Conservation (phyloP, 2,888 invertebrate species). For the Plebejus melissa region DNA sequence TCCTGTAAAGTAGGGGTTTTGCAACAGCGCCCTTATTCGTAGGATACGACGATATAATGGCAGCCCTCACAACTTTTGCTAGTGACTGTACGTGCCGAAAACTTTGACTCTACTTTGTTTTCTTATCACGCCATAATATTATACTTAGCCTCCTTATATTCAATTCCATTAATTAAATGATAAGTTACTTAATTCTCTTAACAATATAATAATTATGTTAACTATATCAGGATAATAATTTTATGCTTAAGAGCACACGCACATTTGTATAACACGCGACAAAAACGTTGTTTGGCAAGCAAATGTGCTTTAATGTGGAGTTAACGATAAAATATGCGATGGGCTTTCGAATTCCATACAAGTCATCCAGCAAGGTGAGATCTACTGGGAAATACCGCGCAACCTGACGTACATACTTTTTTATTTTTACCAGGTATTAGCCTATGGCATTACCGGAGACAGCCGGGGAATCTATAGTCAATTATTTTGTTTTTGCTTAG, state of each 20-base stretch:
- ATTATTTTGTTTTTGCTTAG: neutral
- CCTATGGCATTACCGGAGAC: neutral
- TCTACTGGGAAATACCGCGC: slow-evolving; percentile 75
- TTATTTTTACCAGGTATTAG: slow-evolving; percentile 40
- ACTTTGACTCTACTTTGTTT: neutral
- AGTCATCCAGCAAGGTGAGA: slow-evolving; percentile 75
- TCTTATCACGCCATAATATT: neutral
- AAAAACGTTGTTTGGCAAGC: slow-evolving; percentile 64
- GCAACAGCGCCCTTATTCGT: too few species aligned
- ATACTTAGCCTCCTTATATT: neutral
- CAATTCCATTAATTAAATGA: neutral
- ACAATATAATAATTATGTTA: neutral
- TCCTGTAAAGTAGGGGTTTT: too few species aligned
- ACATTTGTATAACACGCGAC: slow-evolving; percentile 19
- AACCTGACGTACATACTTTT: slow-evolving; percentile 54
- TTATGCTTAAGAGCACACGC: slow-evolving; percentile 8
- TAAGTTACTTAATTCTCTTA: neutral
- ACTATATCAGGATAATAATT: neutral
- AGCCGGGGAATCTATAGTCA: neutral
- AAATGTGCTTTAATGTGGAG: slow-evolving; percentile 77
- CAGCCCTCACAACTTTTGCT: neutral
- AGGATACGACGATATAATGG: neutral
- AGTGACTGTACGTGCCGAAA: neutral
- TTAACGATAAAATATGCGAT: slow-evolving; percentile 73
- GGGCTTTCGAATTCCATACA: slow-evolving; percentile 79